Evolutionary conservation across 2,888 invertebrate genomes (phyloP).

Genomic region (Hirtodrosophila histrioides): DNA sequence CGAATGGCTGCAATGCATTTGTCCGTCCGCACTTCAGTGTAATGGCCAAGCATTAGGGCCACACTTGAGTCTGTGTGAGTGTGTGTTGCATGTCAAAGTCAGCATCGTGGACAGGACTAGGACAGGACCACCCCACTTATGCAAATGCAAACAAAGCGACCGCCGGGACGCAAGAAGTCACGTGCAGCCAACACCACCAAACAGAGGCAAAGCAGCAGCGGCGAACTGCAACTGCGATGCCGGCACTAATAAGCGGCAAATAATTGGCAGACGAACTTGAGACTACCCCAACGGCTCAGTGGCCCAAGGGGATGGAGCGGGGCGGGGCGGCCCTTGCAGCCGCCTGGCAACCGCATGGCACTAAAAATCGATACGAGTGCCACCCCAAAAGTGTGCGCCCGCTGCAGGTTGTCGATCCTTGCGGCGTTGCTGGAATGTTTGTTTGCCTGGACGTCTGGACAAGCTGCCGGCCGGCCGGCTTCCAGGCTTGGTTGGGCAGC

Average conservation of each 20-base stretch:
- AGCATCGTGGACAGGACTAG: constrained; percentile 18
- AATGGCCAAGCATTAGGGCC: constrained; percentile 72
- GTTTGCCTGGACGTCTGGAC: constrained; percentile 36
- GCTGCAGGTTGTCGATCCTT: constrained; percentile 75
- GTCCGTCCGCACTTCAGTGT: constrained; percentile 52
- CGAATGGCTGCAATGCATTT: constrained; percentile 31
- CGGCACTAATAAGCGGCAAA: constrained; percentile 74
- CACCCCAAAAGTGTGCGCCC: constrained; percentile 41
- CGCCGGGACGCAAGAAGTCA: constrained; percentile 69
- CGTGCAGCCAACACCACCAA: constrained; percentile 67
- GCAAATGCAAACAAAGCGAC: constrained; percentile 71
- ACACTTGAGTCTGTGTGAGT: constrained; percentile 55
- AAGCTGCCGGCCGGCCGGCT: constrained; percentile 33
- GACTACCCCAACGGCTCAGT: constrained; percentile 72
- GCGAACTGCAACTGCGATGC: constrained; percentile 33
- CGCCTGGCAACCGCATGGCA: constrained; percentile 52
- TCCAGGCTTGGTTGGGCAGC: constrained; percentile 32
- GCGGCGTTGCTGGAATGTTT: constrained; percentile 51
- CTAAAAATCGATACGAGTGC: constrained; percentile 71
- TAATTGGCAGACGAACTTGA: constrained; percentile 78
- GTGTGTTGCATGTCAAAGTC: constrained; percentile 69
- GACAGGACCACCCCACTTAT: constrained; percentile 38
- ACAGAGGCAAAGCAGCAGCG: constrained; percentile 8
- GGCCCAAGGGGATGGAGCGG: constrained; percentile 20
- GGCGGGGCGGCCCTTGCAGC: constrained; percentile 12